Evolutionary conservation across 2,797 vertebrate species (phyloP).

Genomic region (Lagocephalus sceleratus): DNA sequence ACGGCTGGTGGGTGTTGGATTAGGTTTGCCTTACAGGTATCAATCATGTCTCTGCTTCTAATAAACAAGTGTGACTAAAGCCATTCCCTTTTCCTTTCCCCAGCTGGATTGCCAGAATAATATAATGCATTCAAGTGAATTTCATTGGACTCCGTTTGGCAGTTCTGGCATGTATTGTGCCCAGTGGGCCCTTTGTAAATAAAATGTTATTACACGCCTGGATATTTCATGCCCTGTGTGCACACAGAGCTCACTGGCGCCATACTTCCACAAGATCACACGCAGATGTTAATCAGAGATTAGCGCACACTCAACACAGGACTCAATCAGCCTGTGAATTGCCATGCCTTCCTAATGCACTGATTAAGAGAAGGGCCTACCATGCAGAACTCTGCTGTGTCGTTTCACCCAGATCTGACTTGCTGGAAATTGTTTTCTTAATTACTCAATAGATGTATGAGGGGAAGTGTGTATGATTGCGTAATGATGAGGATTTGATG

Average conservation of each 20-base stretch:
- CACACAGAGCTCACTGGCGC: constrained; percentile 72
- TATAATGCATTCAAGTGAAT: constrained; percentile 68
- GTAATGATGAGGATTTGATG: constrained; percentile 40
- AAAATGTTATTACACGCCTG: constrained; percentile 77
- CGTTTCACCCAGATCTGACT: constrained; percentile 50
- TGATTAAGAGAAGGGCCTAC: constrained; percentile 70
- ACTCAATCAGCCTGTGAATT: constrained; percentile 69
- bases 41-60: constrained; percentile 49
- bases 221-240: constrained; percentile 73
- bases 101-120: constrained; percentile 52
- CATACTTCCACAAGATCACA: constrained; percentile 73
- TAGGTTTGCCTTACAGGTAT: constrained; percentile 55
- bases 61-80: constrained; percentile 63
- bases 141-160: constrained; percentile 59
- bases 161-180: constrained; percentile 67
- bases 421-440: constrained; percentile 61
- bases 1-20: constrained; percentile 41
- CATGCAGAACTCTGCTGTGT: constrained; percentile 64
- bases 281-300: constrained; percentile 80
- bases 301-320: constrained; percentile 68
- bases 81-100: constrained; percentile 42
- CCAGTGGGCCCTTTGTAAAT: constrained; percentile 77
- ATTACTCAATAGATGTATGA: constrained; percentile 52
- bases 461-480: constrained; percentile 47
- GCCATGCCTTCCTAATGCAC: constrained; percentile 66